phyloP scores from a whole-genome alignment of 2,113 vertebrate species.

The Pelecanoides urinatrix region DNA sequence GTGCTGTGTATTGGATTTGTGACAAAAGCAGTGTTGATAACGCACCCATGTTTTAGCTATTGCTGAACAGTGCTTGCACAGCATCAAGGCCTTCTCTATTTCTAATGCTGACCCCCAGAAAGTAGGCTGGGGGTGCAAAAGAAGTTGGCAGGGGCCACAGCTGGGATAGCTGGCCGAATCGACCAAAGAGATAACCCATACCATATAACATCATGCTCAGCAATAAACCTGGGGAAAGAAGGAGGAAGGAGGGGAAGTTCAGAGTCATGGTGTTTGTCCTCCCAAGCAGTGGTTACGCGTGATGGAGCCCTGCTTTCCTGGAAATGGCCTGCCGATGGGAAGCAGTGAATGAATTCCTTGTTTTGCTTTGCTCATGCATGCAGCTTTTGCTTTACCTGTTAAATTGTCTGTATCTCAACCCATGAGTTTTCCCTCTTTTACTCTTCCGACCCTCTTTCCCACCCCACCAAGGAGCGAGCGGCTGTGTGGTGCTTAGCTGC shows the following conservation, averaged over 20 bases:
- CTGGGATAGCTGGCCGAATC: not conserved
- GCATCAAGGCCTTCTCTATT: not conserved
- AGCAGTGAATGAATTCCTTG: not conserved
- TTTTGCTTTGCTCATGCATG: not conserved
- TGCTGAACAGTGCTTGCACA: not conserved
- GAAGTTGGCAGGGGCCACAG: not conserved
- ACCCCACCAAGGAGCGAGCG: not conserved
- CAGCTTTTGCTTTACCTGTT: not conserved
- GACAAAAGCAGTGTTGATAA: not conserved
- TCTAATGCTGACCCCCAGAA: not conserved
- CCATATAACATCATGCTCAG: not conserved
- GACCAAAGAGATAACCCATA: not conserved
- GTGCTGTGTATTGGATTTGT: not conserved
- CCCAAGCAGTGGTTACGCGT: accelerated
- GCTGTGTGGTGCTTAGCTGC: not conserved
- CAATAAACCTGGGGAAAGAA: not conserved
- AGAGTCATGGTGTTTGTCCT: not conserved
- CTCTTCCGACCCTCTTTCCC: not conserved
- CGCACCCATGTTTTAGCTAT: not conserved
- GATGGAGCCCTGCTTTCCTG: not conserved
- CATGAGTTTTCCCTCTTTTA: not conserved
- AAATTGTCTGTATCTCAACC: not conserved
- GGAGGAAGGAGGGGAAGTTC: not conserved
- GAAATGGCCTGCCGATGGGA: not conserved
- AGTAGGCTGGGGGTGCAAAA: not conserved